Base-by-base conservation (phyloP, 2,888 invertebrate genomes). In the Polyommatus iphigenia region DNA sequence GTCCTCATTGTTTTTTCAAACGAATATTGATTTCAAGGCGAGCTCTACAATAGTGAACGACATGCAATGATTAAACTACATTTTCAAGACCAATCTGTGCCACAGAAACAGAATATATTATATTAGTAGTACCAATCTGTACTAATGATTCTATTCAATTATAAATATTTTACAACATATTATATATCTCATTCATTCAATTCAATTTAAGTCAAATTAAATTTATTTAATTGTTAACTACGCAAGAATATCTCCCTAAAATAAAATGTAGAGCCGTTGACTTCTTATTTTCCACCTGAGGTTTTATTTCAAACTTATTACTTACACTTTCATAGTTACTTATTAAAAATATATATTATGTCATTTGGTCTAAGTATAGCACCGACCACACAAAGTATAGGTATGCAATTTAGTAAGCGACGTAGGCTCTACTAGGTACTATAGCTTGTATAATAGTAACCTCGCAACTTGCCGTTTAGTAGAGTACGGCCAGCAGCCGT, bases 401-500 rank as follows among this genome's bases (percentile, higher is more conserved):
- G 4, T 29, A 36, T 36, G 36, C 15, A 67, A 67, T 10, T 29
- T 29, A n/a, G 24, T 46, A 7, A 76, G 57, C 71, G n/a, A n/a
- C n/a, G 54, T 78, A 76, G 50, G 50, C 50, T 50, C 15, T 50
- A 50, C 50, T 50, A 50, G 50, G 15, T 50, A 50, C 50, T 41
- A 41, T 41, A 41, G 46, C 50, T 78, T 3, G 4, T 32, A 32
- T 32, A 24, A n/a, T n/a, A 76, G 75, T 79, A 32, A 67, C 67
- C 67, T 67, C 67, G 67, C 13, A 32, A 13, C 29, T 29, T 67
- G 29, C 29, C 10, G 67, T 67, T 67, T 67, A 67, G 13, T 62
- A 29, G 67, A 73, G 46, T 24, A 73, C n/a, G 20, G 50, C 72
- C 41, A 73, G 83, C 80, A 83, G 81, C 83, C 76, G 80, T 78